Percentiles rank a stretch among this genome's conserved stretches.
Evolutionary conservation across 1,140 invertebrate species (phyloP).

Genomic region (Ganaspis sp.): DNA sequence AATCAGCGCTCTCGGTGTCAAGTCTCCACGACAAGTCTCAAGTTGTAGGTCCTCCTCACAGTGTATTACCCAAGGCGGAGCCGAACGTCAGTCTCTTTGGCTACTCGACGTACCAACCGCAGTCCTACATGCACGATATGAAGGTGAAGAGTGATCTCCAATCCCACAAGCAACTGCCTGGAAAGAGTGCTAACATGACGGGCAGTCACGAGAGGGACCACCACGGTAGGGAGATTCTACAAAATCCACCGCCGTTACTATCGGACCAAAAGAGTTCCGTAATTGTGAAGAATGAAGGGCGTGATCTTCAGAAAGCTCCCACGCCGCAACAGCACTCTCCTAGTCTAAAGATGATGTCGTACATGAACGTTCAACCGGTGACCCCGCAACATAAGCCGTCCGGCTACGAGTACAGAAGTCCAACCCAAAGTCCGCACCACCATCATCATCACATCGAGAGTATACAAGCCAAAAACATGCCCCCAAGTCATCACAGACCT

Average conservation of each 20-base stretch:
- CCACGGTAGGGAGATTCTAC: slow-evolving; percentile 77
- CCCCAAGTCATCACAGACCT: slow-evolving; percentile 59
- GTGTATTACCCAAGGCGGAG: slow-evolving; percentile 82
- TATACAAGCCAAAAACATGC: slow-evolving; percentile 59
- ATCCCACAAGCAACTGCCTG: slow-evolving; percentile 62
- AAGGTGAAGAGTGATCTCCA: slow-evolving; percentile 71
- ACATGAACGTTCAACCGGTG: slow-evolving; percentile 79
- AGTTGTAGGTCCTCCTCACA: slow-evolving; percentile 72
- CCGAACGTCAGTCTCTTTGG: slow-evolving; percentile 85
- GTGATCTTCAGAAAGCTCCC: slow-evolving; percentile 79
- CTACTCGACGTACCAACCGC: slow-evolving; percentile 81
- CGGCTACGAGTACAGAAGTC: slow-evolving; percentile 78
- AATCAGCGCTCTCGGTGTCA: slow-evolving; percentile 70
- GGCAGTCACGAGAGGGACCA: slow-evolving; percentile 73
- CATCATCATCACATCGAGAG: slow-evolving; percentile 69
- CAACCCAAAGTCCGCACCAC: slow-evolving; percentile 78
- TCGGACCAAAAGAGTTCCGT: slow-evolving; percentile 85
- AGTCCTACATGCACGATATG: slow-evolving; percentile 74
- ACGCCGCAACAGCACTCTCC: slow-evolving; percentile 79
- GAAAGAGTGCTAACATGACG: slow-evolving; percentile 57
- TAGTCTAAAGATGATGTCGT: slow-evolving; percentile 81
- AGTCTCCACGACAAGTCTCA: slow-evolving; percentile 76
- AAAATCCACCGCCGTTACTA: slow-evolving; percentile 79
- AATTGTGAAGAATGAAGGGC: slow-evolving; percentile 86
- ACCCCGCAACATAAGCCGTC: slow-evolving; percentile 72